phyloP scores from a whole-genome alignment of 2,797 vertebrate genomes.

The Clarias pachynema region DNA sequence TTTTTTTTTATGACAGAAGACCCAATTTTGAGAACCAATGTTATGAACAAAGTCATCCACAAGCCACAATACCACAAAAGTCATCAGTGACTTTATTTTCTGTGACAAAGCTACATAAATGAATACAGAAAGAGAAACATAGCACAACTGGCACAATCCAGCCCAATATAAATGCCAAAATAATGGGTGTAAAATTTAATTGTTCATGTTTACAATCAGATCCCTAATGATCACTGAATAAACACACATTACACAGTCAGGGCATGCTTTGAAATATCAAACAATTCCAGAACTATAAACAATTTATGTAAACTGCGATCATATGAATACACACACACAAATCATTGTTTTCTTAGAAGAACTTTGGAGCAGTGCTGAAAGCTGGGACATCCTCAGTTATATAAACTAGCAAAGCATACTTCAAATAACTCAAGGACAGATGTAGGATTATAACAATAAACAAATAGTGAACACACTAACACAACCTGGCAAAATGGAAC shows the following conservation, averaged over 20 bases:
- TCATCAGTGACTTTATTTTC: constrained; percentile 32
- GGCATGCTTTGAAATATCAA: constrained; percentile 60
- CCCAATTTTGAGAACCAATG: neutral
- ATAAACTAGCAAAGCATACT: constrained; percentile 28
- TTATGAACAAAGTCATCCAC: neutral
- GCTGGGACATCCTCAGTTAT: neutral
- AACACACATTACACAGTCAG: constrained; percentile 51
- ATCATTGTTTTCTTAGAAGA: neutral
- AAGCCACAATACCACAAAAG: constrained; percentile 10
- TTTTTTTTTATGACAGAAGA: no score
- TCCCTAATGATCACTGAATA: constrained; percentile 15
- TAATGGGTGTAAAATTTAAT: constrained; percentile 6
- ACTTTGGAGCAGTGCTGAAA: neutral
- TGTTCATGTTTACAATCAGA: constrained; percentile 55
- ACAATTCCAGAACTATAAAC: constrained; percentile 55
- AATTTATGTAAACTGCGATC: constrained; percentile 55
- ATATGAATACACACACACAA: constrained; percentile 42
- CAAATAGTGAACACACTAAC: constrained; percentile 21
- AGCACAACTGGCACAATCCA: constrained; percentile 36
- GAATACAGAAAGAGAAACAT: constrained; percentile 34
- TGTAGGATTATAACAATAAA: constrained; percentile 20
- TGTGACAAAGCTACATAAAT: constrained; percentile 38
- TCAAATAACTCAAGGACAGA: constrained; percentile 17
- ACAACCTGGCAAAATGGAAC: constrained; percentile 43
- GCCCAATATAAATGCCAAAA: constrained; percentile 18